Conservation (phyloP, 1,140 invertebrate genomes). For the Procambarus clarkii region DNA sequence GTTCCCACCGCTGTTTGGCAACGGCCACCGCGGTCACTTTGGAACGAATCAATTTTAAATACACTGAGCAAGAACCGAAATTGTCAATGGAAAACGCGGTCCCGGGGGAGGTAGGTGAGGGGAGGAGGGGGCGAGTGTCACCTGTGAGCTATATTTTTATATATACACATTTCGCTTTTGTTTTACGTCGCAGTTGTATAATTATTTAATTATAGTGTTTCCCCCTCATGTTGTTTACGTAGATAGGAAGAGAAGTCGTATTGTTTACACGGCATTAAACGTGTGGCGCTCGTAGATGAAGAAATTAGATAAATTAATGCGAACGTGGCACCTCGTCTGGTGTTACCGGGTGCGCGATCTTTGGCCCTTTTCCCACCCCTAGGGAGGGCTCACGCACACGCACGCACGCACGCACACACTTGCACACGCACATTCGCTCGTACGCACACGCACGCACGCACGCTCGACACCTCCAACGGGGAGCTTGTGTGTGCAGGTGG, state of each 20-base stretch:
- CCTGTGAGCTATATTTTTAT: neutral
- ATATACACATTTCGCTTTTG: neutral
- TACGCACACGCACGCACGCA: too few species aligned
- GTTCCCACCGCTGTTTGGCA: neutral
- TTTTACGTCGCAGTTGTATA: neutral
- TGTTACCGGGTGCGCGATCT: neutral
- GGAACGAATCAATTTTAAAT: conserved; percentile 5
- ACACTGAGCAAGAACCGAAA: neutral
- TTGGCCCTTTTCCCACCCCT: neutral
- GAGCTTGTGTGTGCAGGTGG: neutral
- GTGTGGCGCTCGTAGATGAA: too few species aligned
- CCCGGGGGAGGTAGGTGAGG: too few species aligned
- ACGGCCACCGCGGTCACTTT: neutral
- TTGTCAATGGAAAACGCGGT: neutral
- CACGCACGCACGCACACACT: neutral
- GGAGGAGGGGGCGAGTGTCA: neutral
- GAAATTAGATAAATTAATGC: neutral
- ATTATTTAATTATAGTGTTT: too few species aligned
- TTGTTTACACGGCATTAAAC: too few species aligned
- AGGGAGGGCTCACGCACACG: neutral
- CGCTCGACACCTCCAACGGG: too few species aligned
- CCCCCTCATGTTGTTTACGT: neutral
- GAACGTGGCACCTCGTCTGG: neutral
- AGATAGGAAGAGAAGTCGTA: neutral
- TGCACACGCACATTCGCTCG: neutral